Evolutionary conservation across 2,113 vertebrate species (phyloP).

Genomic region (Crotophaga sulcirostris): DNA sequence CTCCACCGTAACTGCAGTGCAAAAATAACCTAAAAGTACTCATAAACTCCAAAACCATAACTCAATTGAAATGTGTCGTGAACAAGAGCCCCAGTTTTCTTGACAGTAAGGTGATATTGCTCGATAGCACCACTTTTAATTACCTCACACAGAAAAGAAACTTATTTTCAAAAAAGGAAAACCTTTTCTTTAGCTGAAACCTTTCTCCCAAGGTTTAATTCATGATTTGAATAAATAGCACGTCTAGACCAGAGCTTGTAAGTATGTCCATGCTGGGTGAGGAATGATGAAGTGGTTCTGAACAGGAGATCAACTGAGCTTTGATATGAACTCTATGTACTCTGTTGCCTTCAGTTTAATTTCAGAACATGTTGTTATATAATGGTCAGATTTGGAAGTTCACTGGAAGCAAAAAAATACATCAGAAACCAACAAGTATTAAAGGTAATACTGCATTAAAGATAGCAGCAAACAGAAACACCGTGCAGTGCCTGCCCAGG

Average conservation of each 20-base stretch:
- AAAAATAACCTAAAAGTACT: neutral
- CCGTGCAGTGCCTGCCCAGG: accelerated
- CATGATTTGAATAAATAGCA: neutral
- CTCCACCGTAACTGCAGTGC: neutral
- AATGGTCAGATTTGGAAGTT: neutral
- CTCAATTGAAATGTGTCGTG: accelerated
- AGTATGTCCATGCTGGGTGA: neutral
- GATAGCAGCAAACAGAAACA: accelerated
- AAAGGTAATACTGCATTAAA: neutral
- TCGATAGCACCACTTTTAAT: accelerated
- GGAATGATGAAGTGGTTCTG: neutral
- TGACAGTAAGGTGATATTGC: accelerated
- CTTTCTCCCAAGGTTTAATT: neutral
- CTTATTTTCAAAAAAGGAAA: neutral
- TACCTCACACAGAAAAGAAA: neutral
- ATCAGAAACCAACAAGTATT: neutral
- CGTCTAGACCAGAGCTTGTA: accelerated
- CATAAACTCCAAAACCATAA: accelerated
- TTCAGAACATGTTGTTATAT: neutral
- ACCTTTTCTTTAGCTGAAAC: neutral
- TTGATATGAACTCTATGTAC: accelerated
- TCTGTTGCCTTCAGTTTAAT: neutral
- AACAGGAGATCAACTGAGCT: neutral
- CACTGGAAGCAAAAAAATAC: neutral
- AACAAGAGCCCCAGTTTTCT: neutral